Evolutionary conservation across 2,888 invertebrate species (phyloP).

Genomic region (Cephus nigrinus): DNA sequence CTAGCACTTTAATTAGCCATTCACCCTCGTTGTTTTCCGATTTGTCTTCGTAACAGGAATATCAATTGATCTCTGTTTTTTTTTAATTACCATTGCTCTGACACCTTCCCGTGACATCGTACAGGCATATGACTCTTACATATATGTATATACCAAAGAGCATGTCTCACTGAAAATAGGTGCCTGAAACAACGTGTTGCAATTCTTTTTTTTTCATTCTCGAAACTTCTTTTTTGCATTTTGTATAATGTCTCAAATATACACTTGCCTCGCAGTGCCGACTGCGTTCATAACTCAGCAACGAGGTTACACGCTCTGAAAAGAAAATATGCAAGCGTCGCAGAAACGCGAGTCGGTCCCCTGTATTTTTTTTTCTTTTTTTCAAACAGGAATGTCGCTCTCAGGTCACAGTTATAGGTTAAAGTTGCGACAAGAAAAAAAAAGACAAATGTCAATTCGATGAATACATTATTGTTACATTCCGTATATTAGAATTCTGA

Average conservation of each 20-base stretch:
- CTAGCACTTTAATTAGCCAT: background rate
- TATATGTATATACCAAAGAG: background rate
- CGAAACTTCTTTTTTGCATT: background rate
- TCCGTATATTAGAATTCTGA: background rate
- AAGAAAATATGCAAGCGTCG: slow-evolving; percentile 2
- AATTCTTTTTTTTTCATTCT: background rate
- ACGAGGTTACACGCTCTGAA: slow-evolving; percentile 2
- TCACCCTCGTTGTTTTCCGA: background rate
- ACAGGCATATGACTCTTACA: too few species aligned
- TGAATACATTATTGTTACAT: background rate
- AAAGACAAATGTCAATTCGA: background rate
- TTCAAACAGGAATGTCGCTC: background rate
- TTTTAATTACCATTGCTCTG: too few species aligned
- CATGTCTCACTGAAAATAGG: background rate
- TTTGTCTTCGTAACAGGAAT: background rate
- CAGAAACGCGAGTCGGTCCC: slow-evolving; percentile 1
- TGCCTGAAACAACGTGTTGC: background rate
- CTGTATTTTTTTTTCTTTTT: background rate
- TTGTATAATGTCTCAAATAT: background rate
- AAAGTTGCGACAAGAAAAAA: background rate
- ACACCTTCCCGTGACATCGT: too few species aligned
- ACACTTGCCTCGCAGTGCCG: background rate
- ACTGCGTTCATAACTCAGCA: background rate
- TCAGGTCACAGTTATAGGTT: background rate
- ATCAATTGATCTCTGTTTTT: background rate